These are phyloP conservation scores for Oophaga pumilio DNA, from an alignment of 2,113 vertebrate genomes.

Conservation along the genomic window DNA sequence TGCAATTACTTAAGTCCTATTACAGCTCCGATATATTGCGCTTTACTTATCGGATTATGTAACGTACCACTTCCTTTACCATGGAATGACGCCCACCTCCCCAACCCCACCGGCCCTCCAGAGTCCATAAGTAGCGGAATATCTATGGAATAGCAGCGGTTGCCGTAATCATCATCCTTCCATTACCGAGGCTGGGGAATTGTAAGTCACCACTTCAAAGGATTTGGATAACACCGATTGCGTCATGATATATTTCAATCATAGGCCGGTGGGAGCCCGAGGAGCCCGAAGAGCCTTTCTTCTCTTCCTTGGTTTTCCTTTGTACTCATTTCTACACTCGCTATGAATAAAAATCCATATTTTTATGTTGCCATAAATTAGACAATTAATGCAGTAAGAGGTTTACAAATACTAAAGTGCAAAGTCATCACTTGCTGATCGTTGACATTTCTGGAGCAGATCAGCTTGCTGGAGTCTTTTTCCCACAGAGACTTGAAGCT, in stretches of 20 bases:
- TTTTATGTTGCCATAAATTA: not conserved
- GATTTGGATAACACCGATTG: not conserved
- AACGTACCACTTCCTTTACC: not conserved
- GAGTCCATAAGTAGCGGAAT: not conserved
- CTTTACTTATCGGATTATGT: constrained; percentile 4
- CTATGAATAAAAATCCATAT: not conserved
- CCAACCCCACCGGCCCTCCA: not conserved
- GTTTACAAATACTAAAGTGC: not conserved
- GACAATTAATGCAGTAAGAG: not conserved
- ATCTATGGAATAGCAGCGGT: not conserved
- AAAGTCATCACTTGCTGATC: not conserved
- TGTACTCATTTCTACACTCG: not conserved
- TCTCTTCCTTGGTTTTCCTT: not conserved
- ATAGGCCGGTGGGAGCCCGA: not conserved
- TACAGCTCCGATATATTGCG: not conserved
- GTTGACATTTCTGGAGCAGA: not conserved
- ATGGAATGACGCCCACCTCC: not conserved
- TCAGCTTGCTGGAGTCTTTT: not conserved
- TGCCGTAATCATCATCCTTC: not conserved
- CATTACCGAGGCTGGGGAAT: not conserved
- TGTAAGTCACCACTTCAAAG: constrained; percentile 27
- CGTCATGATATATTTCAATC: not conserved
- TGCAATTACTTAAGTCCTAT: constrained; percentile 28
- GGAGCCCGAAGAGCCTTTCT: not conserved
- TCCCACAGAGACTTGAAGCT: not conserved